Conservation (phyloP, 2,888 invertebrate species). For the Deilephila elpenor region DNA sequence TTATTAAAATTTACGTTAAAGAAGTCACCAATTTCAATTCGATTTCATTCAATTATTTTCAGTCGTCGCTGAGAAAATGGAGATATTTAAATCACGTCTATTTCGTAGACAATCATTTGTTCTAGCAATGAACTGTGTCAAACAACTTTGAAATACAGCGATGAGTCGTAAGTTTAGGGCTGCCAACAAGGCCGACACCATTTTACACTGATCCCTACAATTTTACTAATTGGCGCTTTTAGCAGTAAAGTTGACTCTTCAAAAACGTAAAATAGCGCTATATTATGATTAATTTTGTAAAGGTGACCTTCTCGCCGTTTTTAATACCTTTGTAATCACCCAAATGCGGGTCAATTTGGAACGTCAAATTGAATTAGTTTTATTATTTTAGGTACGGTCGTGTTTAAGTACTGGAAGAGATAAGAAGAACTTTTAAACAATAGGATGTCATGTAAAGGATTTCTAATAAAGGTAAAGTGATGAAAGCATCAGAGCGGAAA, state of each 20-base stretch:
- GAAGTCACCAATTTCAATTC: neutral
- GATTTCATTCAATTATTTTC: neutral
- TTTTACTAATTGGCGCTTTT: constrained; percentile 5
- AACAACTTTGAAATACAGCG: neutral
- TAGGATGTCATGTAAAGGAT: constrained; percentile 40
- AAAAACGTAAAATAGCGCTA: constrained; percentile 26
- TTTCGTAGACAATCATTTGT: neutral
- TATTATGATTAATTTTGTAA: constrained; percentile 26
- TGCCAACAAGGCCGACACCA: neutral
- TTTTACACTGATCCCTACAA: constrained; percentile 21
- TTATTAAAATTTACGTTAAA: neutral
- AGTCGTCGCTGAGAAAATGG: neutral
- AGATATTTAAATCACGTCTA: neutral
- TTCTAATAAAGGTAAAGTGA: constrained; percentile 54
- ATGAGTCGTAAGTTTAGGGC: constrained; percentile 17
- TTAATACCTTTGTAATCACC: constrained; percentile 15
- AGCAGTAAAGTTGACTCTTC: constrained; percentile 22
- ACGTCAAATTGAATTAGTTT: constrained; percentile 13
- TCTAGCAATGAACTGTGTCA: neutral
- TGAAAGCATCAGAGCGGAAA: constrained; percentile 56
- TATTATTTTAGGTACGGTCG: neutral
- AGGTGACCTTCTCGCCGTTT: neutral
- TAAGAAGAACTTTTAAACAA: neutral
- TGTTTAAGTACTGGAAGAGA: too few species aligned
- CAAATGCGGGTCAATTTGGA: constrained; percentile 19